A percentile compares a stretch with the other conserved stretches of the same genome.
These are phyloP conservation scores for Cetonia aurata DNA, from an alignment of 2,888 invertebrate species.

Conservation along the genomic window DNA sequence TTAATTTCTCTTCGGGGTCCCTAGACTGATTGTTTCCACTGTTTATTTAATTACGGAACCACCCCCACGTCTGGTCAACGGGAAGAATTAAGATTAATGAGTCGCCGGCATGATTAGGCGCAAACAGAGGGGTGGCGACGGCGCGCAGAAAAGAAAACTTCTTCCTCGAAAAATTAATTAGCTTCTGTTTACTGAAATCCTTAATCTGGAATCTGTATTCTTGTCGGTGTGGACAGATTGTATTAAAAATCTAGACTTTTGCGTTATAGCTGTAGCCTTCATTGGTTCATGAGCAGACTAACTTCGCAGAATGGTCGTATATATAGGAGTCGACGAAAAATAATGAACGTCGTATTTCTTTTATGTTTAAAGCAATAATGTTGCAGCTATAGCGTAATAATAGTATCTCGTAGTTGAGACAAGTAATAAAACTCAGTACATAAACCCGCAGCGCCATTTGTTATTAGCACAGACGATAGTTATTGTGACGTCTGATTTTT, in stretches of 20 bases:
- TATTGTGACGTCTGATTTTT: background rate
- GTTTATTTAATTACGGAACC: constrained; percentile 58
- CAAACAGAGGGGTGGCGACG: constrained; percentile 52
- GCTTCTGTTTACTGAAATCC: too few relatives aligned
- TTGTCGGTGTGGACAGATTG: too few relatives aligned
- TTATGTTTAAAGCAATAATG: constrained; percentile 36
- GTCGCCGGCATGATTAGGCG: constrained; percentile 58
- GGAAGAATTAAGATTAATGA: constrained; percentile 60
- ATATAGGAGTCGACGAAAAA: constrained; percentile 3
- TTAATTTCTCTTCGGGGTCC: constrained; percentile 52
- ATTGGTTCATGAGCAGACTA: too few relatives aligned
- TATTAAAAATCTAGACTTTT: too few relatives aligned
- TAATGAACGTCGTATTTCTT: constrained; percentile 35
- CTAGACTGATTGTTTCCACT: constrained; percentile 56
- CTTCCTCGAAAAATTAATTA: too few relatives aligned
- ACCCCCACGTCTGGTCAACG: constrained; percentile 53
- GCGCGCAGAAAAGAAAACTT: background rate
- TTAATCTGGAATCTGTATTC: too few relatives aligned
- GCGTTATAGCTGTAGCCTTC: too few relatives aligned
- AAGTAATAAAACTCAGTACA: constrained; percentile 24
- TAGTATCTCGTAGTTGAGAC: constrained; percentile 18
- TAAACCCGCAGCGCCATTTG: constrained; percentile 4
- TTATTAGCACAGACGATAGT: constrained; percentile 13
- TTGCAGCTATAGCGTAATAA: constrained; percentile 26
- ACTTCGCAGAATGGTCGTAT: background rate